Percentiles rank a stretch among this genome's conserved stretches.
These are phyloP conservation scores for Drymodes brunneopygia DNA, from an alignment of 2,113 vertebrate genomes.

Conservation along the genomic window DNA sequence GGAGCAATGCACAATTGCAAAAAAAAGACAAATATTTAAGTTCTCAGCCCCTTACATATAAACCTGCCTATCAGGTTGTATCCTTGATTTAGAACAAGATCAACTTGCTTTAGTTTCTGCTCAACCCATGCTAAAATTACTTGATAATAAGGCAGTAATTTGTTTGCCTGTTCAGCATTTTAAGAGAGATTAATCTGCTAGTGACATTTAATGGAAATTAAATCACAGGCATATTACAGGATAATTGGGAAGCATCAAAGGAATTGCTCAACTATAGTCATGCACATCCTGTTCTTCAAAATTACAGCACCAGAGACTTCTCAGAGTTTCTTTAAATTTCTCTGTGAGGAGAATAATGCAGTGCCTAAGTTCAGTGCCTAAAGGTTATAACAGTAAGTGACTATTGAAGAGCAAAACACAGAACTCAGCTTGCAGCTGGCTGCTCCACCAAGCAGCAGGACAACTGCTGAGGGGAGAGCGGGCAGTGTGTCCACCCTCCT, in stretches of 20 bases:
- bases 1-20: not conserved
- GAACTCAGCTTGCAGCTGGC: not conserved
- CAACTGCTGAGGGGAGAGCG: not conserved
- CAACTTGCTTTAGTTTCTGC: slow-evolving; percentile 25
- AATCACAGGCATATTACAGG: slow-evolving; percentile 61
- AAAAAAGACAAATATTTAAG: not conserved
- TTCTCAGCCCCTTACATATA: not conserved
- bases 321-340: not conserved
- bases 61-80: not conserved
- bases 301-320: not conserved
- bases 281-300: not conserved
- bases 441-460: not conserved
- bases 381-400: not conserved
- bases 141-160: slow-evolving; percentile 45
- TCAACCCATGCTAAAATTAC: slow-evolving; percentile 57
- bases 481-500: not conserved
- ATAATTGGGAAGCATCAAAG: slow-evolving; percentile 63
- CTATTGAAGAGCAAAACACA: not conserved
- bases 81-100: slow-evolving; percentile 2
- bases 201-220: slow-evolving; percentile 67
- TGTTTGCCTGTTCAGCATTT: slow-evolving; percentile 66
- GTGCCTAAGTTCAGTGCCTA: not conserved
- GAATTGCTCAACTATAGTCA: slow-evolving; percentile 50
- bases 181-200: slow-evolving; percentile 70
- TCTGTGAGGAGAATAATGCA: not conserved